phyloP scores from a whole-genome alignment of 1,140 invertebrate species.

The Maconellicoccus hirsutus region DNA sequence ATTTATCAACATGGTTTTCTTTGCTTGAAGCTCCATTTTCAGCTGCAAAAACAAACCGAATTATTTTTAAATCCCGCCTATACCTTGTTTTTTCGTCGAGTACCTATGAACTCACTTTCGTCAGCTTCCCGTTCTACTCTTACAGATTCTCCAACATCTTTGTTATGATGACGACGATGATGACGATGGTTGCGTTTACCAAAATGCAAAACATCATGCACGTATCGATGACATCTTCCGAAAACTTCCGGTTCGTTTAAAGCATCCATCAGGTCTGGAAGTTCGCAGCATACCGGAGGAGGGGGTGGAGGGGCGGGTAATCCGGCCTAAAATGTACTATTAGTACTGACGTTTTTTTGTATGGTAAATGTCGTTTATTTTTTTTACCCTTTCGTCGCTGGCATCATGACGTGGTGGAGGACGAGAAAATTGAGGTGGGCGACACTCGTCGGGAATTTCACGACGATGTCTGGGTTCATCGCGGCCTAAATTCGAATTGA shows the following conservation, averaged over 20 bases:
- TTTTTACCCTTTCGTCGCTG: not conserved
- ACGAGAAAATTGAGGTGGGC: not conserved
- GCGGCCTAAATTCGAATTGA: not conserved
- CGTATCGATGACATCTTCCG: not conserved
- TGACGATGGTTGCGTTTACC: not conserved
- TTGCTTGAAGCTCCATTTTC: not conserved
- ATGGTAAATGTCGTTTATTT: no score
- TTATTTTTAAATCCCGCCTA: not conserved
- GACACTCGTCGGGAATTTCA: slow-evolving; percentile 10
- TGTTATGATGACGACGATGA: not conserved
- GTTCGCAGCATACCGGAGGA: not conserved
- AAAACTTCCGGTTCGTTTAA: not conserved
- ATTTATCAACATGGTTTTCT: not conserved
- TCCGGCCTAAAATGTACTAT: no score
- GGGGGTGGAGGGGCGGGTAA: not conserved
- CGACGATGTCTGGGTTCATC: not conserved
- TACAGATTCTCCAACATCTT: not conserved
- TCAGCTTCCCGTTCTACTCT: not conserved
- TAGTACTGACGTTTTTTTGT: no score
- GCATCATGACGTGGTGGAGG: not conserved
- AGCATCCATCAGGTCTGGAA: not conserved
- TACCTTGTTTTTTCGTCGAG: no score
- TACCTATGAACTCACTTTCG: not conserved
- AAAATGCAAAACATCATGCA: not conserved
- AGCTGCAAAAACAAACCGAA: not conserved